Conservation (phyloP, 2,888 invertebrate species). For the Sesia apiformis region DNA sequence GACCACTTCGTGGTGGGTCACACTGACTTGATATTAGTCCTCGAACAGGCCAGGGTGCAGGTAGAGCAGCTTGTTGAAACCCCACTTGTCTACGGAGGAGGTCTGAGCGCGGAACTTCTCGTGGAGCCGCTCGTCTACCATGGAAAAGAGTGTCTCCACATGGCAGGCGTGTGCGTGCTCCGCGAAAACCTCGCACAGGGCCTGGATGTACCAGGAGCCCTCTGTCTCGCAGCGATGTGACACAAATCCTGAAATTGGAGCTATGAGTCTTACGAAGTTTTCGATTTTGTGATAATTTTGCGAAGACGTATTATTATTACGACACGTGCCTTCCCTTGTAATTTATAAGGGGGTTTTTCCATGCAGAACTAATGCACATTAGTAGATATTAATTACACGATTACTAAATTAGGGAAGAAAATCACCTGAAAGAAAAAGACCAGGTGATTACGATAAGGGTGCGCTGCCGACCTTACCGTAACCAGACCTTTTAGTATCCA, state of each 20-base stretch:
- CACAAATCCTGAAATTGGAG: conserved; percentile 55
- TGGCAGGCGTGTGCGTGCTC: conserved; percentile 76
- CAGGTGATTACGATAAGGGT: too few relatives aligned
- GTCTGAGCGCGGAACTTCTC: conserved; percentile 70
- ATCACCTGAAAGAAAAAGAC: too few relatives aligned
- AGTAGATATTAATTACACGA: too few relatives aligned
- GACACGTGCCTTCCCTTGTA: neutral
- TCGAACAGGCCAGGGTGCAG: conserved; percentile 79
- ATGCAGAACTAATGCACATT: too few relatives aligned
- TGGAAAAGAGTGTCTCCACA: conserved; percentile 78
- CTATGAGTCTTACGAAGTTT: too few relatives aligned
- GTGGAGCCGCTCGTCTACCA: conserved; percentile 70
- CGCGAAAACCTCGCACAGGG: conserved; percentile 78
- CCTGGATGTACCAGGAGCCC: conserved; percentile 84
- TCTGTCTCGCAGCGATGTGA: conserved; percentile 72
- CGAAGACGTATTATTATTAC: neutral
- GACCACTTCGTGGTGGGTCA: too few relatives aligned
- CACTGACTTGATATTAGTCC: conserved; percentile 5
- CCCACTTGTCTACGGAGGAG: conserved; percentile 76
- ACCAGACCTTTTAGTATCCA: too few relatives aligned
- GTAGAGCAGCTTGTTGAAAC: conserved; percentile 78
- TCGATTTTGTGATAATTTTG: neutral
- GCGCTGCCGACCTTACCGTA: too few relatives aligned
- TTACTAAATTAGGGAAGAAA: too few relatives aligned
- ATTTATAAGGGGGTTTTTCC: too few relatives aligned